Evolutionary conservation across 2,797 vertebrate genomes (phyloP).

Genomic region (Atherinosoma microstoma): DNA sequence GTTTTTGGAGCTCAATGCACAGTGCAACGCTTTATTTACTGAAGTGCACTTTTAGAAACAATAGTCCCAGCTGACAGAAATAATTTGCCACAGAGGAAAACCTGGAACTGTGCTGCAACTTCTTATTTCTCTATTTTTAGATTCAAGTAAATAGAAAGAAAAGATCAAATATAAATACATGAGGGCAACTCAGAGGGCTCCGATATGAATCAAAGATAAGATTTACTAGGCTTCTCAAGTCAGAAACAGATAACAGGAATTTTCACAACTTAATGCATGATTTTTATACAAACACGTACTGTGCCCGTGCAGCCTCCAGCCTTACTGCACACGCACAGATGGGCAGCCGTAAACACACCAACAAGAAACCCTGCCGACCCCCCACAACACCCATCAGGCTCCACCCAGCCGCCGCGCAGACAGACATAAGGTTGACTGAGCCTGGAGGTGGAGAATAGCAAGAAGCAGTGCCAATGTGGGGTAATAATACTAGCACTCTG

Average conservation of each 20-base stretch:
- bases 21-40: constrained; percentile 11
- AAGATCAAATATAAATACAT: constrained; percentile 17
- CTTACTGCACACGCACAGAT: constrained; percentile 23
- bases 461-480: constrained; percentile 39
- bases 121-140: constrained; percentile 35
- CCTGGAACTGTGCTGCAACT: background rate
- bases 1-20: constrained; percentile 7
- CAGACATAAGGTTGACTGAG: constrained; percentile 37
- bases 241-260: background rate
- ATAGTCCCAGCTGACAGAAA: constrained; percentile 20
- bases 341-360: constrained; percentile 18
- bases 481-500: constrained; percentile 51
- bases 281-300: constrained; percentile 12
- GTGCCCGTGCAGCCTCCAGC: constrained; percentile 2
- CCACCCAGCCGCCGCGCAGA: constrained; percentile 39
- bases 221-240: background rate
- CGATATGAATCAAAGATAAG: constrained; percentile 11
- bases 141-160: constrained; percentile 14
- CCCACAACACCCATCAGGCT: constrained; percentile 41
- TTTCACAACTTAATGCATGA: background rate
- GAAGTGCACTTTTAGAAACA: constrained; percentile 14
- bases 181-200: background rate
- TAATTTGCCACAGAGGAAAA: constrained; percentile 25
- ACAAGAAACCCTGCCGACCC: constrained; percentile 27
- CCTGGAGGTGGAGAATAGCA: constrained; percentile 56